phyloP scores from a whole-genome alignment of 1,140 invertebrate species.

The Neodiprion fabricii region DNA sequence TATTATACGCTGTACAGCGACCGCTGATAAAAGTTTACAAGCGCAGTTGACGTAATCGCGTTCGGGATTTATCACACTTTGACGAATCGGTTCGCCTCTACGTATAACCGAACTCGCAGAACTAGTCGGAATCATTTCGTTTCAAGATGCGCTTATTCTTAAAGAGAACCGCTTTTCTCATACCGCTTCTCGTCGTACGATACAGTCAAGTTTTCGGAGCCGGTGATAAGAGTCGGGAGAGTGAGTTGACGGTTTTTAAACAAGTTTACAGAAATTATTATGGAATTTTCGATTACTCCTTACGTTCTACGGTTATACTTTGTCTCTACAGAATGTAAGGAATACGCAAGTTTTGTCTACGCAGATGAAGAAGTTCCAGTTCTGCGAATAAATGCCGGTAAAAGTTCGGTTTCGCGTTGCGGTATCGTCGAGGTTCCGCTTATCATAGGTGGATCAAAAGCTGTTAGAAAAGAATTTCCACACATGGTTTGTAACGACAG shows the following conservation, averaged over 20 bases:
- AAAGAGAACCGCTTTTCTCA: background rate
- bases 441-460: conserved; percentile 55
- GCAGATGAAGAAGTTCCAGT: conserved; percentile 37
- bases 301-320: background rate
- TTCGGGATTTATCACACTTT: background rate
- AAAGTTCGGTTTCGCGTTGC: conserved; percentile 45
- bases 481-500: conserved; percentile 53
- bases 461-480: conserved; percentile 55
- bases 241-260: background rate
- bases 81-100: background rate
- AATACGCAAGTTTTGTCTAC: conserved; percentile 45
- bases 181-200: background rate
- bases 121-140: background rate
- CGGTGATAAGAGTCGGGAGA: background rate
- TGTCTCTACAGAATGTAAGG: conserved; percentile 42
- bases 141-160: background rate
- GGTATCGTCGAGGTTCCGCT: conserved; percentile 47
- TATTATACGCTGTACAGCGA: too few species aligned
- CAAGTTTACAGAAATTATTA: too few species aligned
- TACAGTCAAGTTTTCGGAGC: background rate
- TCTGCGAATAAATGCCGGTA: conserved; percentile 33
- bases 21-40: background rate
- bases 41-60: background rate
- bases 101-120: background rate
- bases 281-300: background rate